Evolutionary conservation across 2,113 vertebrate genomes (phyloP).

Genomic region (Tachysurus vachellii): DNA sequence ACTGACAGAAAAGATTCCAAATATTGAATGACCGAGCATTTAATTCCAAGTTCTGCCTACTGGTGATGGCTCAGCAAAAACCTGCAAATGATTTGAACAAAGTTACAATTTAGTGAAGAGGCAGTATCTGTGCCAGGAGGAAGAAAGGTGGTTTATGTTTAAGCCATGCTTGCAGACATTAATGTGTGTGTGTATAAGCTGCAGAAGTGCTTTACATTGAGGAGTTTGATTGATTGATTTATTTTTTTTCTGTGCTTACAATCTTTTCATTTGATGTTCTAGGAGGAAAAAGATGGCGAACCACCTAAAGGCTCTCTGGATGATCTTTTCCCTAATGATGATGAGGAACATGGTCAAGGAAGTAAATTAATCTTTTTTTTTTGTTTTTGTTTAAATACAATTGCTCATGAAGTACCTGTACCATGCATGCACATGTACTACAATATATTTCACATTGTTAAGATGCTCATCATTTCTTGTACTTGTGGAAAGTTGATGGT

Average conservation of each 20-base stretch:
- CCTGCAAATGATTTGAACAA: neutral
- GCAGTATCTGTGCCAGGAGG: neutral
- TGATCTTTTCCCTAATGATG: constrained; percentile 95
- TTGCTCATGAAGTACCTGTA: constrained; percentile 17
- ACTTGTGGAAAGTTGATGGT: neutral
- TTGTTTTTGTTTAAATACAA: too few relatives aligned
- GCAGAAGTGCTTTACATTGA: neutral
- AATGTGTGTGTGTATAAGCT: neutral
- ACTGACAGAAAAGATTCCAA: neutral
- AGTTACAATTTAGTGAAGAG: neutral
- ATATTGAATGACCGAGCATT: neutral
- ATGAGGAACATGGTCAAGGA: constrained; percentile 85
- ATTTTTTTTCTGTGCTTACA: neutral
- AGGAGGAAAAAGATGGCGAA: constrained; percentile 95
- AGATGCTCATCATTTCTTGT: neutral
- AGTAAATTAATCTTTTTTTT: constrained; percentile 74
- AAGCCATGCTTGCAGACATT: neutral
- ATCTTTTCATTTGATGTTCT: constrained; percentile 44
- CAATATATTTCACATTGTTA: neutral
- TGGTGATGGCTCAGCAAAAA: neutral
- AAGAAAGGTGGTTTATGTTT: neutral
- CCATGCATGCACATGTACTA: neutral
- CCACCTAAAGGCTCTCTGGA: constrained; percentile 90
- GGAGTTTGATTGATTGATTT: neutral
- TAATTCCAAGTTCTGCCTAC: neutral